phyloP scores from a whole-genome alignment of 1,140 invertebrate species.

The Brachionus koreanus region DNA sequence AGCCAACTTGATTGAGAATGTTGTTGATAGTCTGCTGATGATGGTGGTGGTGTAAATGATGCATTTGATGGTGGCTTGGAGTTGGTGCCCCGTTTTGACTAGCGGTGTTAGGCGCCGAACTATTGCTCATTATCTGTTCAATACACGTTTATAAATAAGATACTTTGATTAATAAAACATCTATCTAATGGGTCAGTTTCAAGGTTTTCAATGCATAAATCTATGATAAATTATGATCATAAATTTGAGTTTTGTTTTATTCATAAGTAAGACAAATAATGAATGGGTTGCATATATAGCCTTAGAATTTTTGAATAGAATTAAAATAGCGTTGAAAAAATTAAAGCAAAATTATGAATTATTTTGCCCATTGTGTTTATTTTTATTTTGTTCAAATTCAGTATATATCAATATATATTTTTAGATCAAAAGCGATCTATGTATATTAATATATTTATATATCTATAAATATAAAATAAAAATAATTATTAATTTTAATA shows the following conservation, averaged over 20 bases:
- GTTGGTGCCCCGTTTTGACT: neutral
- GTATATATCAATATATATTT: neutral
- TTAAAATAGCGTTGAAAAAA: neutral
- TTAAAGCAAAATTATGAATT: neutral
- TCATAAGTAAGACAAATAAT: neutral
- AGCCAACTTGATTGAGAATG: slow-evolving; percentile 14
- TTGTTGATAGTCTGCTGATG: slow-evolving; percentile 40
- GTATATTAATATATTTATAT: too few species aligned
- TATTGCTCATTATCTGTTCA: neutral
- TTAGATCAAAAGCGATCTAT: neutral
- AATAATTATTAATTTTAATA: neutral
- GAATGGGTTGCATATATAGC: neutral
- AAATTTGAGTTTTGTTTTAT: neutral
- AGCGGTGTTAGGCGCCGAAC: neutral
- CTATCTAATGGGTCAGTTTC: slow-evolving; percentile 20
- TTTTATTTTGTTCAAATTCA: neutral
- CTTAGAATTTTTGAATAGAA: neutral
- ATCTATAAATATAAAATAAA: neutral
- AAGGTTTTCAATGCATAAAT: neutral
- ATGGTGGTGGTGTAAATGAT: neutral
- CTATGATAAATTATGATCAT: neutral
- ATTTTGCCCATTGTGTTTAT: slow-evolving; percentile 16
- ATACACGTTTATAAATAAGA: neutral
- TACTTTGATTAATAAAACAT: neutral
- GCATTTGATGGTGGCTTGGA: neutral